A percentile compares a stretch with the other conserved stretches of the same genome.
Evolutionary conservation across 2,797 vertebrate genomes (phyloP).

Genomic region (Sus cebifrons): DNA sequence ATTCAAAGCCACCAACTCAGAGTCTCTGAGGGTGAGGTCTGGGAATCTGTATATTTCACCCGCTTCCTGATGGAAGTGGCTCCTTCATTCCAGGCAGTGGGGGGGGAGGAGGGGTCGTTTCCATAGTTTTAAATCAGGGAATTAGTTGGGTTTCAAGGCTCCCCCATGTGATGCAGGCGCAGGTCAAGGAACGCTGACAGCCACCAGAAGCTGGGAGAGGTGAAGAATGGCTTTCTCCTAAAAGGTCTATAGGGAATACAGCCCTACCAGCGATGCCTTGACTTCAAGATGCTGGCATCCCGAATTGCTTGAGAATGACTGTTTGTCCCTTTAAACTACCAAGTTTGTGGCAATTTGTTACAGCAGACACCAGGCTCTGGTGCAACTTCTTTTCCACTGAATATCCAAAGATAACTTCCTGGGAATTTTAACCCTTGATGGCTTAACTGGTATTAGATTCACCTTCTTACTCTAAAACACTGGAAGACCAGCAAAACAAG

Average conservation of each 20-base stretch:
- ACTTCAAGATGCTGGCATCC: background rate
- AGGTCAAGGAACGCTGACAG: background rate
- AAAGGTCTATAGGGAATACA: fast-evolving
- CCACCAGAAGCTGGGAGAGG: background rate
- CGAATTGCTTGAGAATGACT: background rate
- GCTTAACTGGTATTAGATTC: background rate
- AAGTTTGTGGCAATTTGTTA: background rate
- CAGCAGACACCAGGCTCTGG: background rate
- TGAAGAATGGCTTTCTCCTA: fast-evolving
- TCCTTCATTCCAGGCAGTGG: no score
- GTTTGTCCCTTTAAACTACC: background rate
- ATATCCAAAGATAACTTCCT: background rate
- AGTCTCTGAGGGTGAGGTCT: no score
- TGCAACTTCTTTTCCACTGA: background rate
- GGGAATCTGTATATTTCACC: background rate
- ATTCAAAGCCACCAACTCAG: background rate
- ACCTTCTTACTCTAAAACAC: background rate
- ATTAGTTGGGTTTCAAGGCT: background rate
- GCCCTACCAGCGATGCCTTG: fast-evolving
- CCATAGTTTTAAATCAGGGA: background rate
- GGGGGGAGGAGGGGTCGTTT: fast-evolving
- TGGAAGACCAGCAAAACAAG: background rate
- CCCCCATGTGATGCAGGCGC: background rate
- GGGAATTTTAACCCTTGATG: background rate
- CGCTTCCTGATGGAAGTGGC: background rate